phyloP scores from a whole-genome alignment of 2,888 invertebrate species.

The Allygus modestus region DNA sequence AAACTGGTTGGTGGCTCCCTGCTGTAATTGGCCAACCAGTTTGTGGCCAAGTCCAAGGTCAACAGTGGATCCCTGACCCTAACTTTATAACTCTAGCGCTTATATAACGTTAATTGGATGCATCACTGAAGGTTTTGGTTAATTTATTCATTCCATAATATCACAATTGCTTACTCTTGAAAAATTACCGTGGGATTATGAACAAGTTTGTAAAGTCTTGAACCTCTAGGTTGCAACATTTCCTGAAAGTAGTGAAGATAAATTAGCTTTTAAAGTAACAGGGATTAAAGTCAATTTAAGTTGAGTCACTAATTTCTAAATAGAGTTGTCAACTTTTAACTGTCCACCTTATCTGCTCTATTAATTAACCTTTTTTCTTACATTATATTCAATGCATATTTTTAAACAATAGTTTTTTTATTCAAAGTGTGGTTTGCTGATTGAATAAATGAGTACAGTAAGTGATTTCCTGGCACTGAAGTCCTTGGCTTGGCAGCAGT shows the following conservation, averaged over 20 bases:
- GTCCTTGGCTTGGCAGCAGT: no score
- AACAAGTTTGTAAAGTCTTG: not conserved
- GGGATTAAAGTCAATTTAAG: no score
- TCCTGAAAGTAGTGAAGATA: not conserved
- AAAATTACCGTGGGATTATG: not conserved
- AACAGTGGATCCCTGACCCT: constrained; percentile 34
- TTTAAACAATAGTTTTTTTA: no score
- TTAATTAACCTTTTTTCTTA: no score
- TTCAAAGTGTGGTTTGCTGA: no score
- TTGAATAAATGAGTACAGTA: no score
- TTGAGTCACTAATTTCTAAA: no score
- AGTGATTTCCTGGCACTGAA: no score
- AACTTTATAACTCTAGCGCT: constrained; percentile 7
- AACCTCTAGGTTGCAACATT: not conserved
- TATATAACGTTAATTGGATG: constrained; percentile 22
- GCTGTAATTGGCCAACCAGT: constrained; percentile 19
- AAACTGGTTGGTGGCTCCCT: not conserved
- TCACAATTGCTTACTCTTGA: not conserved
- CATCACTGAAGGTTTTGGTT: not conserved
- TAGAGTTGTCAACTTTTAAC: no score
- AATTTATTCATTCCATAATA: not conserved
- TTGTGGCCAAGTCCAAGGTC: constrained; percentile 30
- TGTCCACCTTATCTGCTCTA: no score
- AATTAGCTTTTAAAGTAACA: no score
- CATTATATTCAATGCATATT: no score